These are phyloP conservation scores for Meandrina meandrites DNA, from an alignment of 92 coral and sea anemone species.

Conservation along the genomic window DNA sequence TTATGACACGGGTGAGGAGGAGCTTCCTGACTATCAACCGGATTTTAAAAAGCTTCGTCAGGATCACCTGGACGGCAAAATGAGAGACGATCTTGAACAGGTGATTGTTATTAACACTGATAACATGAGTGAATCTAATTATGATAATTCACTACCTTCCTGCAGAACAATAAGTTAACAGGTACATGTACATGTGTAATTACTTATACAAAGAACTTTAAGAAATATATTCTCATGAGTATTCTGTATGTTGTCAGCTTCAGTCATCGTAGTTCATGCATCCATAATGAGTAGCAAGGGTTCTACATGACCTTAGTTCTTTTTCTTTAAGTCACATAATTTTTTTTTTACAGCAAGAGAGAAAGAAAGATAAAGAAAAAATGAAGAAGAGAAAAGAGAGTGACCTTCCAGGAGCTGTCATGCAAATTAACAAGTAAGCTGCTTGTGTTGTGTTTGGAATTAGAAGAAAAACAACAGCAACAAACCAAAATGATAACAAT, in stretches of 20 bases:
- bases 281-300: no score
- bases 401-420: constrained; percentile 95
- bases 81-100: constrained; percentile 95
- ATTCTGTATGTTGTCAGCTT: no score
- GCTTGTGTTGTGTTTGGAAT: not conserved
- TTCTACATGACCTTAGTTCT: no score
- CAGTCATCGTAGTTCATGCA: no score
- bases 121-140: no score
- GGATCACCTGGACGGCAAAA: constrained; percentile 95
- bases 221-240: no score
- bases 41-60: constrained; percentile 93
- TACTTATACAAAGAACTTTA: no score
- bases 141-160: no score
- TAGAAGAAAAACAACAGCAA: not conserved
- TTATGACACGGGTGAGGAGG: constrained; percentile 93
- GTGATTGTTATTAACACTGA: constrained; percentile 27
- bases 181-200: no score
- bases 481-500: not conserved
- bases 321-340: not conserved
- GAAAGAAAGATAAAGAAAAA: constrained; percentile 92
- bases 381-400: constrained; percentile 95
- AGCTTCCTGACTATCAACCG: constrained; percentile 86
- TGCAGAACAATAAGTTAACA: no score
- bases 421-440: constrained; percentile 96
- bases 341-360: constrained; percentile 74